Conservation (phyloP, 92 coral and sea anemone genomes). For the Porites cylindrica region DNA sequence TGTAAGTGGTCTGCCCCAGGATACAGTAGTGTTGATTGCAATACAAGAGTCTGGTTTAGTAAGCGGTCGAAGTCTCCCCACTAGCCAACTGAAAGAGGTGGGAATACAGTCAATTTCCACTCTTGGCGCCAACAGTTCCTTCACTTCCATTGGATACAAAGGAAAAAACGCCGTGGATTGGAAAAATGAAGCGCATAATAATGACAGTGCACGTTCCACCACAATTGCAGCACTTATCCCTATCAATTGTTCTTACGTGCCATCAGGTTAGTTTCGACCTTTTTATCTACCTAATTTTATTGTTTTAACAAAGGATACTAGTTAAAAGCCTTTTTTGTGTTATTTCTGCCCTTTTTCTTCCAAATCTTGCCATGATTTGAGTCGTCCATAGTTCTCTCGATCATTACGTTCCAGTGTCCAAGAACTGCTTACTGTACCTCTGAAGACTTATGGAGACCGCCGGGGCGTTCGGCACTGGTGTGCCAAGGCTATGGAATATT, state of each 20-base stretch:
- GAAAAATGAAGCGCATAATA: not conserved
- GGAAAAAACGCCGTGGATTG: slow-evolving; percentile 20
- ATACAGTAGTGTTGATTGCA: slow-evolving; percentile 63
- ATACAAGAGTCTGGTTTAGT: slow-evolving; percentile 45
- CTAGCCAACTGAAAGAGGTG: slow-evolving; percentile 1
- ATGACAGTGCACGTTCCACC: not conserved
- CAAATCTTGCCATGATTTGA: no score
- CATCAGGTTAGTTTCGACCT: not conserved
- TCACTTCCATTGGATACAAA: slow-evolving; percentile 45
- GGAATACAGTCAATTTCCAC: slow-evolving; percentile 46
- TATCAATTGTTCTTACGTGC: slow-evolving; percentile 26
- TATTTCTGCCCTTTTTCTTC: no score
- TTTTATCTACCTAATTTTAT: no score
- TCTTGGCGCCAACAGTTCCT: slow-evolving; percentile 2
- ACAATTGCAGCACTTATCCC: slow-evolving; percentile 2
- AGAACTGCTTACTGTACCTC: no score
- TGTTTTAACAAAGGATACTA: no score
- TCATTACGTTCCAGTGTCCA: no score
- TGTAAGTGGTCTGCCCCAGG: slow-evolving; percentile 37
- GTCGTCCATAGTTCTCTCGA: no score
- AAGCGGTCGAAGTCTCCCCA: slow-evolving; percentile 30
- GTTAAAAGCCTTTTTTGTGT: no score
- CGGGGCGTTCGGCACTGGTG: no score
- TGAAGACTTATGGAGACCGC: no score
- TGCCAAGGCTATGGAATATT: no score